Evolutionary conservation across 2,113 vertebrate species (phyloP).

Genomic region (Cyanistes caeruleus): DNA sequence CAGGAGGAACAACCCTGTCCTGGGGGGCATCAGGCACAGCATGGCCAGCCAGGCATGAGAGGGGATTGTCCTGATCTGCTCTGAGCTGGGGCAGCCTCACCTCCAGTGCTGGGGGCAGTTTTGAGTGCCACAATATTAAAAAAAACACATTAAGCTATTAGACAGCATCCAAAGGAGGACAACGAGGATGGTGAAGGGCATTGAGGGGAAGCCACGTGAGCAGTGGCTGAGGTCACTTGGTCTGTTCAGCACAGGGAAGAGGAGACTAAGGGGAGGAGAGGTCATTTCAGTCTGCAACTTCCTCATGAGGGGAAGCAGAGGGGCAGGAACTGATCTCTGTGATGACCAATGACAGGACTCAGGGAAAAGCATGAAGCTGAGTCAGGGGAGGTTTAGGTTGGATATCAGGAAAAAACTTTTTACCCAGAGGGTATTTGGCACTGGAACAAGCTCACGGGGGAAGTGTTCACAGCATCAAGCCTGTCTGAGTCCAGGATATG

Average conservation of each 20-base stretch:
- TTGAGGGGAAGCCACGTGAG: rapidly evolving
- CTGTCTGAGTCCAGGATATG: not conserved
- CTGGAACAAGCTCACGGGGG: not conserved
- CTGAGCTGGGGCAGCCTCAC: rapidly evolving
- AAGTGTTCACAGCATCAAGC: not conserved
- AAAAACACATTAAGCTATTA: not conserved
- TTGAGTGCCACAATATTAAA: not conserved
- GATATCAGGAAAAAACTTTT: not conserved
- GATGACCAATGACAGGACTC: not conserved
- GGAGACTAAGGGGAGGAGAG: not conserved
- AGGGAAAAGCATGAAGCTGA: not conserved
- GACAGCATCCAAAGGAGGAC: not conserved
- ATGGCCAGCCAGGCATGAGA: rapidly evolving
- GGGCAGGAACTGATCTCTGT: not conserved
- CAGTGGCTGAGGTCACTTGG: rapidly evolving
- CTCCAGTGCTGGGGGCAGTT: rapidly evolving
- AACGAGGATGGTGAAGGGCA: rapidly evolving
- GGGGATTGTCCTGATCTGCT: not conserved
- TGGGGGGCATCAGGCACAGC: not conserved
- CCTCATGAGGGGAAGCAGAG: not conserved
- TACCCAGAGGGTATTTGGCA: not conserved
- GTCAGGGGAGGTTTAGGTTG: not conserved
- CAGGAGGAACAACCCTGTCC: rapidly evolving
- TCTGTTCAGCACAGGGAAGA: not conserved
- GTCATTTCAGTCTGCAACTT: not conserved